Base-by-base conservation (phyloP, 2,113 vertebrate species). In the Daubentonia madagascariensis region DNA sequence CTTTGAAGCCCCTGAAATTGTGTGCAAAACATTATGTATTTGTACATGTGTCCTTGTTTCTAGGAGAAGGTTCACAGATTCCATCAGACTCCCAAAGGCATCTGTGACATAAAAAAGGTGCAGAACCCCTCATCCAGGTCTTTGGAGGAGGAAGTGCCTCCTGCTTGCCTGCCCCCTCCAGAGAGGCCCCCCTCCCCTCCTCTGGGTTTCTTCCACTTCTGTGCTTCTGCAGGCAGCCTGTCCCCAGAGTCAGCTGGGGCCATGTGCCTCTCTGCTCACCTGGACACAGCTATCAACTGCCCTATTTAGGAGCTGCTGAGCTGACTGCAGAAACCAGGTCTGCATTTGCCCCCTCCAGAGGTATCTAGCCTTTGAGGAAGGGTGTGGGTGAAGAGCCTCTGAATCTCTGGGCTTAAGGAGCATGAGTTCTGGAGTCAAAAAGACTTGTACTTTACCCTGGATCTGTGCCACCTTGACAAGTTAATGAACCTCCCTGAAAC, bases 281-380 rank as follows among this genome's bases (percentile, higher is more conserved):
- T 96, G 79, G 95, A 80, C 89, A 40, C 61, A 54, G 67, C 96
- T 94, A 76, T 97, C 2, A 48, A 96, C 96, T 96, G 97, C 75
- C 94, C 97, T 98, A 97, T 68, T 98, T 97, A 98, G 89, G 81
- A 97, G 79, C 57, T 86, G 89, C 95, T 80, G 89, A 97, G 91
- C 67, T 65, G 80, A 79, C 67, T 59, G 83, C 68, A 54, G 86
- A 94, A 72, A 84, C 20, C 76, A 86, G 83, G 50, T 30, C 88
- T 95, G 84, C 43, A 17, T 43, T 85, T 54, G 54, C 4, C 78
- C n/a, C 68, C 79, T 96, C 86, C 83, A 76, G 67, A 92, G 54
- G 45, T 65, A 59, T 37, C 43, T 45, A 57, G 52, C 72, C 37
- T 94, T 89, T 79, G 65, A 59, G 89, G 37, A 88, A 72, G 23